Percentiles rank a stretch among this genome's conserved stretches.
These are phyloP conservation scores for Maccullochella peelii DNA, from an alignment of 2,113 vertebrate genomes.

Conservation along the genomic window DNA sequence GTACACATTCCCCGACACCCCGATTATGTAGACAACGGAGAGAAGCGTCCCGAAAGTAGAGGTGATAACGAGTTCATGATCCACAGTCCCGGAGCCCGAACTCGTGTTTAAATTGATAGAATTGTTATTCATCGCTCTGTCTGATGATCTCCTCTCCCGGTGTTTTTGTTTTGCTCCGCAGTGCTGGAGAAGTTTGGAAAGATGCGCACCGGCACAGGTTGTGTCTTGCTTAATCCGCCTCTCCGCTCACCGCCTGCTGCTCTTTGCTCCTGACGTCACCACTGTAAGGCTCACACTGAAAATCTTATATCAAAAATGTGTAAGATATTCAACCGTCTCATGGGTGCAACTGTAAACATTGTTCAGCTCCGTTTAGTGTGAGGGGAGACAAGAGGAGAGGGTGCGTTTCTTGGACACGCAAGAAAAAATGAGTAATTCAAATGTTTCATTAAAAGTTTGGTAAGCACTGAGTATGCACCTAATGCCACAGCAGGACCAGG, in stretches of 20 bases:
- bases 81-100: slow-evolving; percentile 69
- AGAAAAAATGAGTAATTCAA: no score
- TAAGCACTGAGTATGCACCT: neutral
- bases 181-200: slow-evolving; percentile 56
- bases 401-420: neutral
- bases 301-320: neutral
- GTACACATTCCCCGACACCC: slow-evolving; percentile 91
- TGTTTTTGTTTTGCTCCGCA: neutral
- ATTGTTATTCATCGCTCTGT: slow-evolving; percentile 76
- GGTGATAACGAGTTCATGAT: slow-evolving; percentile 86
- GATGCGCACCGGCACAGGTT: slow-evolving; percentile 58
- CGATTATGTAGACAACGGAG: slow-evolving; percentile 89
- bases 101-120: slow-evolving; percentile 53
- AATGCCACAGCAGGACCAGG: neutral
- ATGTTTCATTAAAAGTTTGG: slow-evolving; percentile 26
- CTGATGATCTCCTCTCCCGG: neutral
- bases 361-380: neutral
- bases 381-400: neutral
- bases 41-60: slow-evolving; percentile 91
- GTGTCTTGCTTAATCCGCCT: slow-evolving; percentile 20
- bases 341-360: neutral
- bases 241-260: slow-evolving; percentile 45
- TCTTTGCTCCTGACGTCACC: slow-evolving; percentile 81
- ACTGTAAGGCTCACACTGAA: slow-evolving; percentile 9
- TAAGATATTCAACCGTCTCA: neutral